Percentiles rank a stretch among this genome's conserved stretches.
phyloP scores from a whole-genome alignment of 2,888 invertebrate genomes.

The Sylvicola cinctus region DNA sequence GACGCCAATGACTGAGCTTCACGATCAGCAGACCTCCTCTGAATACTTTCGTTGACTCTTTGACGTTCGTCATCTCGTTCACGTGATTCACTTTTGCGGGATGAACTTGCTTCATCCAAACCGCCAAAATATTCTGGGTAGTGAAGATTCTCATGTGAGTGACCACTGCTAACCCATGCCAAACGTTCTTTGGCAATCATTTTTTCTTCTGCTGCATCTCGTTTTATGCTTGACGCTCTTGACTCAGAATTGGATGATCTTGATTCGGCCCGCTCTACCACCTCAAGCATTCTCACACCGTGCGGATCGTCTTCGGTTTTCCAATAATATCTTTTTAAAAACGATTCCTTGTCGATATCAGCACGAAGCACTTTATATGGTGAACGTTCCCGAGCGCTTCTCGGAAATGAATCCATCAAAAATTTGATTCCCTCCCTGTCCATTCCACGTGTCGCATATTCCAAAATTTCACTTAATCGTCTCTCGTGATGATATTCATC shows the following conservation, averaged over 20 bases:
- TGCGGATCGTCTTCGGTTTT: not conserved
- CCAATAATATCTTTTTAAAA: conserved; percentile 1
- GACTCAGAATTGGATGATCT: too few species aligned
- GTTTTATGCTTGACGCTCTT: too few species aligned
- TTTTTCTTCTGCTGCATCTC: not conserved
- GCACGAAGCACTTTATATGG: conserved; percentile 1
- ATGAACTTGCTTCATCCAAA: too few species aligned
- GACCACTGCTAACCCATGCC: not conserved
- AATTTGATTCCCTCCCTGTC: not conserved
- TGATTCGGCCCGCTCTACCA: not conserved
- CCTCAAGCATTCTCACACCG: not conserved
- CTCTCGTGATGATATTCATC: conserved; percentile 5
- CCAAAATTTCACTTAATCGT: not conserved
- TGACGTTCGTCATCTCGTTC: too few species aligned
- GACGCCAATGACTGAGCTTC: too few species aligned
- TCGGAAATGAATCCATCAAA: not conserved
- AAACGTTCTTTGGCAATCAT: not conserved
- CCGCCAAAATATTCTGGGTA: too few species aligned
- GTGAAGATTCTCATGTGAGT: too few species aligned
- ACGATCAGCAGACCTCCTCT: too few species aligned
- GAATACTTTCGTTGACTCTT: too few species aligned
- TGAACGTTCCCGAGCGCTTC: conserved; percentile 1
- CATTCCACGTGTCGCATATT: not conserved
- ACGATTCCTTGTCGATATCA: not conserved
- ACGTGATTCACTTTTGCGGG: too few species aligned